These are phyloP conservation scores for Zaprionus lachaisei DNA, from an alignment of 1,140 invertebrate genomes.

Conservation along the genomic window DNA sequence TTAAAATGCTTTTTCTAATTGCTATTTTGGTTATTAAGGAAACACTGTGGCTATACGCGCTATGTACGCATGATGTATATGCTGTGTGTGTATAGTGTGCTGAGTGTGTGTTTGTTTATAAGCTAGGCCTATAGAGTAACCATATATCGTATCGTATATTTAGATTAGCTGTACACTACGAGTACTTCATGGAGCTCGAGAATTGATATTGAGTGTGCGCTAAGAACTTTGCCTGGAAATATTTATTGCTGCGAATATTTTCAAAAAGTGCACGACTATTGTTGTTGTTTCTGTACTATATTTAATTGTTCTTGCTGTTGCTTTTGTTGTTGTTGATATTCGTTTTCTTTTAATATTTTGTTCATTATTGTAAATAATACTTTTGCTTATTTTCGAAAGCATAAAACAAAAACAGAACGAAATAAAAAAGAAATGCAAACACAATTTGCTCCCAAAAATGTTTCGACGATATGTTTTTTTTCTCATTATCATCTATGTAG, in stretches of 20 bases:
- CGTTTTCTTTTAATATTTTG: not conserved
- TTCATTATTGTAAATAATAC: conserved; percentile 69
- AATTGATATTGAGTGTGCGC: conserved; percentile 20
- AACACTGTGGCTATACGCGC: conserved; percentile 48
- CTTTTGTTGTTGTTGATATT: conserved; percentile 7
- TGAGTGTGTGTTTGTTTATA: conserved; percentile 44
- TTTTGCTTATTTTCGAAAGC: conserved; percentile 50
- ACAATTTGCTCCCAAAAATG: conserved; percentile 20
- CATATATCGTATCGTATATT: conserved; percentile 44
- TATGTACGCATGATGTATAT: conserved; percentile 3
- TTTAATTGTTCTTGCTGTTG: conserved; percentile 27
- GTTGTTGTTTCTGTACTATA: conserved; percentile 25
- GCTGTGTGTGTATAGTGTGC: conserved; percentile 16
- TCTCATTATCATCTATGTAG: conserved; percentile 8
- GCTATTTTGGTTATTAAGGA: conserved; percentile 71
- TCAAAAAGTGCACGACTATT: conserved; percentile 55
- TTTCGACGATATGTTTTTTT: conserved; percentile 41
- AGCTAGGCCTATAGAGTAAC: conserved; percentile 59
- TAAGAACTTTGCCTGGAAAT: conserved; percentile 49
- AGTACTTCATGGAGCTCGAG: conserved; percentile 55
- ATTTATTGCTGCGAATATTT: conserved; percentile 39
- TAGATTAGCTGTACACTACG: conserved; percentile 73
- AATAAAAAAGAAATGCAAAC: conserved; percentile 30
- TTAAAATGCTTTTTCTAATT: conserved; percentile 60
- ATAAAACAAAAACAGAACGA: conserved; percentile 35